These are phyloP conservation scores for Bembecia ichneumoniformis DNA, from an alignment of 2,888 invertebrate species.

Conservation along the genomic window DNA sequence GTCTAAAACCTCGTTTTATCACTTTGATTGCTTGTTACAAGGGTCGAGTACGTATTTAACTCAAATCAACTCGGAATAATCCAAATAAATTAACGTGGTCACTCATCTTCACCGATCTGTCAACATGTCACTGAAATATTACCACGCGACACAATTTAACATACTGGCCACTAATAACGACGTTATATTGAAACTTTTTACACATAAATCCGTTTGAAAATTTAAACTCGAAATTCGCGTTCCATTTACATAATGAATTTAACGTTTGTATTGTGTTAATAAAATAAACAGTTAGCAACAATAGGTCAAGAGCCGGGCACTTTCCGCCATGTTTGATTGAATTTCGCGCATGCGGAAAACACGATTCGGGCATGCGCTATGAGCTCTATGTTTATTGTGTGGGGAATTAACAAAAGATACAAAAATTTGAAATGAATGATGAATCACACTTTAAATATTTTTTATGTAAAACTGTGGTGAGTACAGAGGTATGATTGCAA, in stretches of 20 bases:
- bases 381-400: conserved; percentile 2
- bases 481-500: too few species aligned
- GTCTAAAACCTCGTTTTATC: too few species aligned
- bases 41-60: too few species aligned
- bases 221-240: neutral
- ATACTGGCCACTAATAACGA: neutral
- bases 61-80: conserved; percentile 11
- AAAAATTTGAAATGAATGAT: too few species aligned
- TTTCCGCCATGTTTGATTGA: conserved; percentile 38
- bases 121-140: conserved; percentile 25
- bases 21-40: too few species aligned
- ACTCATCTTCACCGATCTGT: conserved; percentile 41
- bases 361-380: conserved; percentile 32
- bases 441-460: too few species aligned
- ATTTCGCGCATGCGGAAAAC: conserved; percentile 33
- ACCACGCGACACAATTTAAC: neutral
- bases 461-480: too few species aligned
- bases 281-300: conserved; percentile 14
- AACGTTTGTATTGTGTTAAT: conserved; percentile 20
- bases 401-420: too few species aligned
- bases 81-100: conserved; percentile 24
- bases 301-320: conserved; percentile 26
- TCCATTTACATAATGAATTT: neutral
- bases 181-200: neutral
- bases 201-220: neutral